Evolutionary conservation across 2,113 vertebrate genomes (phyloP), one percentile per base, ranked within the genome.

Genomic region (Hassar affinis): DNA sequence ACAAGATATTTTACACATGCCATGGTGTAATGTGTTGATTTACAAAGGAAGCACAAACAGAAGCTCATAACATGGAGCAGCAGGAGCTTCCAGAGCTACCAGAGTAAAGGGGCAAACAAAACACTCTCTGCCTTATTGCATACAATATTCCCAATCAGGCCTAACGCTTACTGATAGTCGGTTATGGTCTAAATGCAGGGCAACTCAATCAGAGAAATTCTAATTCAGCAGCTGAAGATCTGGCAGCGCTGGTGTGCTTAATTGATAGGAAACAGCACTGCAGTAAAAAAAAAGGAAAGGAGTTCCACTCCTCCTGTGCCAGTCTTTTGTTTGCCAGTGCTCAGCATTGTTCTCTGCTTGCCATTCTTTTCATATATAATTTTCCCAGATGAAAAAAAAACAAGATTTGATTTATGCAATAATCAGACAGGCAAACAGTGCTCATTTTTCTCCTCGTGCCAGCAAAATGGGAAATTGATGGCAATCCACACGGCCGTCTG

Each of bases 391-490:
- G 2, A 52, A 79, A 62, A 84, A 81, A 84, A 81, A 87, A 78
- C 78, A 68, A 86, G 81, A 88, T 88, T 84, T 88, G 78, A 86
- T 85, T 85, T 79, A 72, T 79, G 84, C 78, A 84, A 88, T 83
- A 88, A 89, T 87, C 85, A 87, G 81, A 84, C 85, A 88, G 82
- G 80, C 78, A 88, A 87, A 89, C 75, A 81, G 54, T 51, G 61
- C 47, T 76, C 7, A 10, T 79, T 86, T 84, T 71, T 82, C 74
- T 86, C 81, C 42, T 66, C 20, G 10, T 72, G 74, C 83, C 61
- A 76, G 75, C 78, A 88, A 81, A 88, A 85, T 85, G 81, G 86
- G 81, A 86, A 83, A 81, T 85, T 81, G 88, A 89, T 85, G 75
- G 80, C 83, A 81, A 85, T 86, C 83, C 76, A 82, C 8, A 38